Conservation (phyloP, 2,888 invertebrate species). For the Brachypalpus laphriformis region DNA sequence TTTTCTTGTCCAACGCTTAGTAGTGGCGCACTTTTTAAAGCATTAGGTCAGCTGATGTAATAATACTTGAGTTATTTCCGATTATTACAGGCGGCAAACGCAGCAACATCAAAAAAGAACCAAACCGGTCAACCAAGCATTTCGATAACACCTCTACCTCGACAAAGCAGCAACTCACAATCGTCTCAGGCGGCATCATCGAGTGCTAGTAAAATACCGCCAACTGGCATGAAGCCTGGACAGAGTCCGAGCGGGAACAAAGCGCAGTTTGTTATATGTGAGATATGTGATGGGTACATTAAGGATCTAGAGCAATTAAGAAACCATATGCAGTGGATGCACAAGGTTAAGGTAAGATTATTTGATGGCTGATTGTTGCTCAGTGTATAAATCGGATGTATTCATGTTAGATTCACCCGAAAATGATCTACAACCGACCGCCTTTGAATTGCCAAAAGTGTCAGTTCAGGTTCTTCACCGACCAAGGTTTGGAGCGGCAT, state of each 20-base stretch:
- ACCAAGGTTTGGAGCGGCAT: conserved; percentile 97
- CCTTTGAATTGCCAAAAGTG: conserved; percentile 98
- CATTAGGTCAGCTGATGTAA: not conserved
- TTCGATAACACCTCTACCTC: conserved; percentile 94
- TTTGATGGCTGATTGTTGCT: not conserved
- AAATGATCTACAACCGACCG: conserved; percentile 97
- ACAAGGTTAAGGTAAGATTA: conserved; percentile 91
- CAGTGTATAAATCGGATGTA: not conserved
- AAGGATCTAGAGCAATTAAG: conserved; percentile 96
- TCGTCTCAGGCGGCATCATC: conserved; percentile 82
- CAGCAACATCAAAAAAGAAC: conserved; percentile 79
- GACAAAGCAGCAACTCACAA: conserved; percentile 83
- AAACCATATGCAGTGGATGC: conserved; percentile 99
- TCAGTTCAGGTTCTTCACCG: conserved; percentile 98
- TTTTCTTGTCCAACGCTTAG: conserved; percentile 29
- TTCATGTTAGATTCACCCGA: conserved; percentile 90
- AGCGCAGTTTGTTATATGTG: conserved; percentile 95
- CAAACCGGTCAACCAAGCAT: conserved; percentile 89
- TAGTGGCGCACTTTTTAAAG: conserved; percentile 2
- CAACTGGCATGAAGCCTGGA: conserved; percentile 84
- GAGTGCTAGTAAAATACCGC: conserved; percentile 80
- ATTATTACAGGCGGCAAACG: conserved; percentile 61
- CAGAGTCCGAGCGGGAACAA: conserved; percentile 84
- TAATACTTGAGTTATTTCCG: not conserved
- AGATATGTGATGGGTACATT: conserved; percentile 98